Percentiles rank a stretch among this genome's conserved stretches.
These are phyloP conservation scores for Plagodis dolabraria DNA, from an alignment of 2,888 invertebrate genomes.

Conservation along the genomic window DNA sequence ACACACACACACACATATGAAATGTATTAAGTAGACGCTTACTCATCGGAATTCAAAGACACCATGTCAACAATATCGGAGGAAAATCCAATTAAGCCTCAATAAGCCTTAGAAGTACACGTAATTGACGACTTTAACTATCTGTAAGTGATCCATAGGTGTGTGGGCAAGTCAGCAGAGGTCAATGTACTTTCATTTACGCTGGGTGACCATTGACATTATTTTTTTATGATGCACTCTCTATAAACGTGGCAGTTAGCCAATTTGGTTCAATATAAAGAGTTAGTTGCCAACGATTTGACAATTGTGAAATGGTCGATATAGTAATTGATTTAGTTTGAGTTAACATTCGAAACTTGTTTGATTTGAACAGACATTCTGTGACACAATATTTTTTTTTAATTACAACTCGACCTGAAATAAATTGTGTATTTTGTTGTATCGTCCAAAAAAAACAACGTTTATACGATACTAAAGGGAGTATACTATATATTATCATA, in stretches of 20 bases:
- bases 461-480: too few relatives aligned
- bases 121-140: slow-evolving; percentile 59
- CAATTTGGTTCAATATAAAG: slow-evolving; percentile 52
- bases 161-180: slow-evolving; percentile 63
- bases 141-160: slow-evolving; percentile 54
- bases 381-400: too few relatives aligned
- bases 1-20: too few relatives aligned
- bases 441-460: too few relatives aligned
- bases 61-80: slow-evolving; percentile 26
- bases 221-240: slow-evolving; percentile 46
- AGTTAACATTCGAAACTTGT: too few relatives aligned
- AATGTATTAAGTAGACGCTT: too few relatives aligned
- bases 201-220: slow-evolving; percentile 45
- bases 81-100: slow-evolving; percentile 30
- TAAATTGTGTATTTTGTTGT: too few relatives aligned
- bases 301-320: slow-evolving; percentile 36
- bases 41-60: slow-evolving; percentile 36
- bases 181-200: slow-evolving; percentile 60
- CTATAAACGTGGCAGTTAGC: slow-evolving; percentile 49
- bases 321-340: not conserved
- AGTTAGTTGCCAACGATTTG: slow-evolving; percentile 37
- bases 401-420: too few relatives aligned
- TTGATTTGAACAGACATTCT: too few relatives aligned
- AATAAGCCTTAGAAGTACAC: slow-evolving; percentile 27
- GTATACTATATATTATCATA: too few relatives aligned